These are phyloP conservation scores for Malacosoma neustria DNA, from an alignment of 2,888 invertebrate genomes.

Conservation along the genomic window DNA sequence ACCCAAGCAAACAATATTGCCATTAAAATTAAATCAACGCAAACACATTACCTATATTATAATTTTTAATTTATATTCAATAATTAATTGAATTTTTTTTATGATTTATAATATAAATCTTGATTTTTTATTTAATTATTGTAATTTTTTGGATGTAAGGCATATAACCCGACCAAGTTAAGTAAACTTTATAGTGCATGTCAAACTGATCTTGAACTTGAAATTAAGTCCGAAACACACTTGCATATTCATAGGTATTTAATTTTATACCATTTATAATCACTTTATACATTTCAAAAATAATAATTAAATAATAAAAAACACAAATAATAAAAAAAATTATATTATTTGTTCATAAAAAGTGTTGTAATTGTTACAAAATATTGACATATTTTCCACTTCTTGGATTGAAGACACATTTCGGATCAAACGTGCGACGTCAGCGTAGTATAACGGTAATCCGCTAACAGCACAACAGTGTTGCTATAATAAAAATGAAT, in stretches of 20 bases:
- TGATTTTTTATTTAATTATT: slow-evolving; percentile 7
- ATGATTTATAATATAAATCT: slow-evolving; percentile 6
- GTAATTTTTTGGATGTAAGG: slow-evolving; percentile 17
- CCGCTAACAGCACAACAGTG: slow-evolving; percentile 30
- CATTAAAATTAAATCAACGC: slow-evolving; percentile 5
- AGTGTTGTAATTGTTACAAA: too few relatives aligned
- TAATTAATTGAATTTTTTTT: slow-evolving; percentile 2
- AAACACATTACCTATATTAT: background rate
- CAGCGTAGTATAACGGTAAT: slow-evolving; percentile 13
- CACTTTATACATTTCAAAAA: too few relatives aligned
- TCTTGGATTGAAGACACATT: too few relatives aligned
- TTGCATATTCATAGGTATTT: too few relatives aligned
- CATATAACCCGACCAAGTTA: slow-evolving; percentile 26
- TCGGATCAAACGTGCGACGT: slow-evolving; percentile 18
- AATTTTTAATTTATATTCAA: background rate
- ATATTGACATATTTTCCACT: too few relatives aligned
- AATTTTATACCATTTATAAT: too few relatives aligned
- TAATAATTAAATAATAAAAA: too few relatives aligned
- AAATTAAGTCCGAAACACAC: slow-evolving; percentile 2
- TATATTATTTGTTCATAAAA: too few relatives aligned
- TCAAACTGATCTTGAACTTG: slow-evolving; percentile 9
- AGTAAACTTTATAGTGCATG: slow-evolving; percentile 7
- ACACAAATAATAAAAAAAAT: too few relatives aligned
- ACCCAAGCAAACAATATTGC: slow-evolving; percentile 65
- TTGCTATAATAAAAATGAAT: slow-evolving; percentile 56